Conservation (phyloP, 2,113 vertebrate species). For the Pachyramphus minor region DNA sequence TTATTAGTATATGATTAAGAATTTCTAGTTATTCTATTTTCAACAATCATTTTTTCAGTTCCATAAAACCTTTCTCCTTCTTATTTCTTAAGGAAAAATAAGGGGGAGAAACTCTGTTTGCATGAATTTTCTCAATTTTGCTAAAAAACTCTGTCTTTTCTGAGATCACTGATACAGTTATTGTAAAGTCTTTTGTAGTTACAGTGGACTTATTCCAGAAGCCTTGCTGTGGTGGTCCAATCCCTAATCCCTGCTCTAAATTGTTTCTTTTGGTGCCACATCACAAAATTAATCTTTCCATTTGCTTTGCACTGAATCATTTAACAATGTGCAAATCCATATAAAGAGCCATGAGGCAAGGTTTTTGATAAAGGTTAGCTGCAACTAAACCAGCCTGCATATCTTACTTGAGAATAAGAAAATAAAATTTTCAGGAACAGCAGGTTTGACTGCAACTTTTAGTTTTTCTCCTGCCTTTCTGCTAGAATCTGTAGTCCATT, state of each 20-base stretch:
- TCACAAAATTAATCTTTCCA: conserved; percentile 73
- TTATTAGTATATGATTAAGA: not conserved
- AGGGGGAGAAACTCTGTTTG: not conserved
- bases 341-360: conserved; percentile 58
- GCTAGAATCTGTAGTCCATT: not conserved
- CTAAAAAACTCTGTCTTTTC: not conserved
- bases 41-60: not conserved
- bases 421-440: conserved; percentile 34
- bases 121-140: not conserved
- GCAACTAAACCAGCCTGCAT: conserved; percentile 39
- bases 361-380: conserved; percentile 66
- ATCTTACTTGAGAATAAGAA: conserved; percentile 63
- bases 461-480: not conserved
- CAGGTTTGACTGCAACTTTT: not conserved
- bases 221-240: conserved; percentile 32
- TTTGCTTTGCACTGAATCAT: conserved; percentile 55
- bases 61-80: not conserved
- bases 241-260: conserved; percentile 65
- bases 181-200: conserved; percentile 17
- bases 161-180: not conserved
- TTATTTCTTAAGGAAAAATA: not conserved
- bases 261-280: conserved; percentile 61
- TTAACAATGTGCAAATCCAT: conserved; percentile 57
- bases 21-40: not conserved
- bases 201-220: conserved; percentile 52